A percentile compares a stretch with the other conserved stretches of the same genome.
Conservation (phyloP, 1,140 invertebrate species). For the Thaumatotibia leucotreta region DNA sequence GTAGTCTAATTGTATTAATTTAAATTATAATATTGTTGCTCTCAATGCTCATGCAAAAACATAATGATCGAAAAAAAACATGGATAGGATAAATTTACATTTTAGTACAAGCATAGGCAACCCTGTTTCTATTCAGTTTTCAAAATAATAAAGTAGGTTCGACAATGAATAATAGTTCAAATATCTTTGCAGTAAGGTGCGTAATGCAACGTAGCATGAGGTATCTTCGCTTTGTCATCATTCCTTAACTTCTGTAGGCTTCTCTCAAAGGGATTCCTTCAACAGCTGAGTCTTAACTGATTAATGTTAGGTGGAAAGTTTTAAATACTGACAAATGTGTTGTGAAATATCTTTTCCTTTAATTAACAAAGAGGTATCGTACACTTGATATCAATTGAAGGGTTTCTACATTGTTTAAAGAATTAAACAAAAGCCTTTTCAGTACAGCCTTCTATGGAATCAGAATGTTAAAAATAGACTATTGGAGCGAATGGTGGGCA, state of each 20-base stretch:
- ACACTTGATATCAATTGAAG: neutral
- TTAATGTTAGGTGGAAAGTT: conserved; percentile 49
- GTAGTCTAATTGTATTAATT: no score
- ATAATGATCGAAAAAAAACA: neutral
- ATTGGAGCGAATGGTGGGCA: no score
- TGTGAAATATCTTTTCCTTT: conserved; percentile 27
- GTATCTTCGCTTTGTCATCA: conserved; percentile 36
- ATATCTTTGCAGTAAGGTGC: neutral
- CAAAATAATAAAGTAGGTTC: neutral
- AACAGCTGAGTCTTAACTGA: conserved; percentile 55
- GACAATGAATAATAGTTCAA: neutral
- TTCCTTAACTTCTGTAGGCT: conserved; percentile 35
- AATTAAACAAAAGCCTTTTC: no score
- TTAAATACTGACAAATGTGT: conserved; percentile 42
- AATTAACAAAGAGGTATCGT: conserved; percentile 24
- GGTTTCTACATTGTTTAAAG: neutral
- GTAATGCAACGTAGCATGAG: neutral
- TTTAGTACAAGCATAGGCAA: neutral
- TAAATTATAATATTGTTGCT: no score
- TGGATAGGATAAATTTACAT: no score
- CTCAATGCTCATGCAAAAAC: neutral
- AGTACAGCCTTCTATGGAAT: no score
- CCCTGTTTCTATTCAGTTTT: neutral
- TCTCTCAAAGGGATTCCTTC: conserved; percentile 34
- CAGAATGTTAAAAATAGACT: no score